Evolutionary conservation across 2,113 vertebrate genomes (phyloP).

Genomic region (Oryzias celebensis): DNA sequence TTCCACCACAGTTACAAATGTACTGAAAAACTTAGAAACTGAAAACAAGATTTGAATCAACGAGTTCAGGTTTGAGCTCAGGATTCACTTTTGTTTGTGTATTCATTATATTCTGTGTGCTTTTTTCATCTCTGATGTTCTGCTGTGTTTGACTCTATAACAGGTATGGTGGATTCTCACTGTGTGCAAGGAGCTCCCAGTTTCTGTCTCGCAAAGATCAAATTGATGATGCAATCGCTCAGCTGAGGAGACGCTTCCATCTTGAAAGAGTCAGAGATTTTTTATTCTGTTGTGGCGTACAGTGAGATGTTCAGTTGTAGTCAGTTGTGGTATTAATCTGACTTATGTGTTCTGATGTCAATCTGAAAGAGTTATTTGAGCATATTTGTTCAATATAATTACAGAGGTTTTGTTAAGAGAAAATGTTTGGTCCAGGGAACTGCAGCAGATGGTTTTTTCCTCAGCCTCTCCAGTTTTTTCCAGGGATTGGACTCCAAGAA

Average conservation of each 20-base stretch:
- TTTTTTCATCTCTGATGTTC: too few relatives aligned
- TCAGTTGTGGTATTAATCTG: neutral
- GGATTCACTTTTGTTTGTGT: neutral
- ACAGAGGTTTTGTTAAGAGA: neutral
- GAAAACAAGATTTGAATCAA: conserved; percentile 96
- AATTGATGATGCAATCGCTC: too few relatives aligned
- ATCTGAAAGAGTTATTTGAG: neutral
- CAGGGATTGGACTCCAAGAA: conserved; percentile 90
- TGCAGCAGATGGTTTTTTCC: conserved; percentile 89
- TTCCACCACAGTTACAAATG: neutral
- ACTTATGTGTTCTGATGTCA: neutral
- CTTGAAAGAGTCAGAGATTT: too few relatives aligned
- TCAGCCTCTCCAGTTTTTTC: conserved; percentile 86
- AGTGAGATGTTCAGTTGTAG: too few relatives aligned
- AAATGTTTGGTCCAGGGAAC: conserved; percentile 78
- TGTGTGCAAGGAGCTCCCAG: too few relatives aligned
- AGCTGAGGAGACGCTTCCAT: too few relatives aligned
- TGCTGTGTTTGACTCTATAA: too few relatives aligned
- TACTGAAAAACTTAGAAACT: conserved; percentile 51
- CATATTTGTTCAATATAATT: neutral
- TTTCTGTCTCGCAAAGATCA: too few relatives aligned
- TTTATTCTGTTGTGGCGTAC: neutral
- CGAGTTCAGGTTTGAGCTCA: conserved; percentile 88
- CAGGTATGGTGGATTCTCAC: too few relatives aligned
- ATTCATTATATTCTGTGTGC: neutral